A percentile compares a stretch with the other conserved stretches of the same genome.
phyloP scores from a whole-genome alignment of 2,888 invertebrate species.

The Ochropacha duplaris region DNA sequence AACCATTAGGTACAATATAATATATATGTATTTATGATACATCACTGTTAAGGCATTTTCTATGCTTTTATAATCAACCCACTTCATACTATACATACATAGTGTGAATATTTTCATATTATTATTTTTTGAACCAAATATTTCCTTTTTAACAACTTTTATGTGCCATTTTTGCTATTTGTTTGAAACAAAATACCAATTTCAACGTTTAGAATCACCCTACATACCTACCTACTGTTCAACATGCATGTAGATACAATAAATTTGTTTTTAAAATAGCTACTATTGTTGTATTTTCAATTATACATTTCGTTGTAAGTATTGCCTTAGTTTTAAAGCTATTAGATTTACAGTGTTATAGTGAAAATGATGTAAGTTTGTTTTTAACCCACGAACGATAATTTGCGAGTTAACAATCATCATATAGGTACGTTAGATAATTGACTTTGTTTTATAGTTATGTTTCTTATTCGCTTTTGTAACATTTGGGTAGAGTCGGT shows the following conservation, averaged over 20 bases:
- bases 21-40: slow-evolving; percentile 32
- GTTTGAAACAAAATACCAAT: background rate
- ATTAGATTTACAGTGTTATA: too few relatives aligned
- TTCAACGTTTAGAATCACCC: background rate
- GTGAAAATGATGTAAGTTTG: background rate
- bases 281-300: background rate
- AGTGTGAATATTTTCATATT: background rate
- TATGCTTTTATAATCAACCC: slow-evolving; percentile 19
- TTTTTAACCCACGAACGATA: background rate
- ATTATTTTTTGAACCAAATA: background rate
- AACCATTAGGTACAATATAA: slow-evolving; percentile 34
- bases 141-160: background rate
- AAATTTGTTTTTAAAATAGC: background rate
- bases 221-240: background rate
- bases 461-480: too few relatives aligned
- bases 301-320: background rate
- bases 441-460: background rate
- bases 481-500: slow-evolving; percentile 5
- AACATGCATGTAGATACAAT: background rate
- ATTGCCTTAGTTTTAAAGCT: background rate
- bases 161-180: background rate
- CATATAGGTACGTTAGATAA: background rate
- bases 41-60: slow-evolving; percentile 58
- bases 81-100: background rate
- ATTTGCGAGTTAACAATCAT: background rate